A percentile compares a stretch with the other conserved stretches of the same genome.
Evolutionary conservation across 2,113 vertebrate genomes (phyloP).

Genomic region (Catharus bicknelli): DNA sequence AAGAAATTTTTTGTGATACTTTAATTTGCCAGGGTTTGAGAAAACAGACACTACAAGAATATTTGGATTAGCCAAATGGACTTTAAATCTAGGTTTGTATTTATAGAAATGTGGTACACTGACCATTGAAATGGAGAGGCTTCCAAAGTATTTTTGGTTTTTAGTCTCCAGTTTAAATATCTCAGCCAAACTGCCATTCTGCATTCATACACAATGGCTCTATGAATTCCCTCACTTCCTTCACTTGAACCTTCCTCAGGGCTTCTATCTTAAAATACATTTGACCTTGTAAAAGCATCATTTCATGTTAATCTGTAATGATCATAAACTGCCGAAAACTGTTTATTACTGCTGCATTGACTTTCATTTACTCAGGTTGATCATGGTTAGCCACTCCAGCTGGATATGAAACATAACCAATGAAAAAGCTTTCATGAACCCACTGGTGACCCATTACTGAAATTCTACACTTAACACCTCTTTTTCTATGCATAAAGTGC

Average conservation of each 20-base stretch:
- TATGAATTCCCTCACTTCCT: neutral
- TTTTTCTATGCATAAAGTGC: constrained; percentile 22
- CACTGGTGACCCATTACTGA: neutral
- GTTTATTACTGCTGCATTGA: constrained; percentile 7
- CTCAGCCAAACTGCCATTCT: neutral
- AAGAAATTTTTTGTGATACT: neutral
- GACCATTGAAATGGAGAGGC: neutral
- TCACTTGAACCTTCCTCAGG: neutral
- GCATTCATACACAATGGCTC: neutral
- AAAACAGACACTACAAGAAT: neutral
- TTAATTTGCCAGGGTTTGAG: neutral
- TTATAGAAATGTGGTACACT: neutral
- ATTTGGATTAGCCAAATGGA: neutral
- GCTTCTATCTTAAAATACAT: neutral
- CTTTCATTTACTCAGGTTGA: neutral
- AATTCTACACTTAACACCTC: constrained; percentile 13
- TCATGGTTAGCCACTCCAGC: neutral
- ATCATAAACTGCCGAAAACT: neutral
- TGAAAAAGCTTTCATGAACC: neutral
- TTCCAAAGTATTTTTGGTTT: neutral
- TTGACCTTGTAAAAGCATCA: neutral
- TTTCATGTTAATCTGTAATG: neutral
- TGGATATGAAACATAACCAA: neutral
- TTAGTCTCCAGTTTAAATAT: neutral
- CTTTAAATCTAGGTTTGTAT: neutral